Evolutionary conservation across 2,797 vertebrate species (phyloP), one percentile per base, ranked within the genome.

Genomic region (Pseudopleuronectes americanus): DNA sequence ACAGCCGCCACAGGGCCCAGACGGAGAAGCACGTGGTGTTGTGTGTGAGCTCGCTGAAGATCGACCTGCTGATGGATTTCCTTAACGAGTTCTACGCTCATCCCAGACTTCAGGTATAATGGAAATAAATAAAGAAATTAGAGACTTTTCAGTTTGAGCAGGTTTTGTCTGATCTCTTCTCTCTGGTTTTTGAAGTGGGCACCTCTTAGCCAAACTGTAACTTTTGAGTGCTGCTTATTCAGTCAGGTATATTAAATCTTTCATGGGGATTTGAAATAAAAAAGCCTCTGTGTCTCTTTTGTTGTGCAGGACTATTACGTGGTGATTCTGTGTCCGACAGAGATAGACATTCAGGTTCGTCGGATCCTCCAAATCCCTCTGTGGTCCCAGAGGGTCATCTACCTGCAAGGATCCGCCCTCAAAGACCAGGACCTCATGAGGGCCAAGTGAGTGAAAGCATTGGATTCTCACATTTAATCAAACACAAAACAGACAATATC

Each of bases 361-460:
- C 92, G 95, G 1, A 95, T 96, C 57, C 90, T 96, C 41, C 95
- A 96, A 85, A 96, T 96, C 73, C 95, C 95, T 9, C 87, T 96
- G 57, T 96, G 95, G 95, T 95, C 95, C 28, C 95, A 96, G 84
- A 93, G 95, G 41, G 95, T 96, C 60, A 96, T 96, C 81, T 96
- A 96, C 80, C 93, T 96, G 55, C 95, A 96, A 67, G 95, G 95
- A 9, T 96, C 95, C 2, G 94, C 95, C 8, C 92, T 96, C 45
- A 96, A 96, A 81, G 95, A 96, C 84, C 95, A 95, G 88, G 95
- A 96, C 81, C 90, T 96, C 60, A 96, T 96, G 95, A 94, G 95
- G 77, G 95, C 95, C 72, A 96, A 96, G 95, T 95, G 84, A 91
- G 95, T 87, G 17, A 22, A 48, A 14, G 6, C 9, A 1, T 1